Conservation (phyloP, 2,797 vertebrate species). For the Onychomys leucogaster region DNA sequence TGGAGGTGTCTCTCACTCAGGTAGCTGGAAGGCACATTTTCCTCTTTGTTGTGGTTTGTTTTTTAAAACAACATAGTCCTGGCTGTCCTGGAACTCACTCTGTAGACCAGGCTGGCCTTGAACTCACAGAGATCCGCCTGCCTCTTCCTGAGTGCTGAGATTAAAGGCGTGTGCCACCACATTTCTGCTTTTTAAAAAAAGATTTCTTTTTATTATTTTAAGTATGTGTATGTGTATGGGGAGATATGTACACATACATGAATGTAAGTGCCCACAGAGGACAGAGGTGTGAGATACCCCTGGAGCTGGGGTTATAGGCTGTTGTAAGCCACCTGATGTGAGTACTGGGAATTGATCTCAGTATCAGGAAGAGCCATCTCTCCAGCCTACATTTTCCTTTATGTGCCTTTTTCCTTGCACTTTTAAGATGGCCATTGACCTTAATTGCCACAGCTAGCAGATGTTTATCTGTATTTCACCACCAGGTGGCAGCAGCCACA, state of each 20-base stretch:
- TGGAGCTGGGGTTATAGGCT: neutral
- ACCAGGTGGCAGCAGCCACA: constrained; percentile 73
- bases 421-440: neutral
- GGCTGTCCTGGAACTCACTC: neutral
- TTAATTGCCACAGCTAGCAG: neutral
- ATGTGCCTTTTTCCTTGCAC: neutral
- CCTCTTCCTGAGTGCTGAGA: neutral
- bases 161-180: neutral
- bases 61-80: neutral
- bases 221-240: neutral
- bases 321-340: neutral
- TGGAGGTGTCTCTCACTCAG: neutral
- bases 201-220: neutral
- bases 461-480: constrained; percentile 19
- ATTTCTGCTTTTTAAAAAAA: neutral
- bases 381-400: neutral
- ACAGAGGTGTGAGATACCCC: neutral
- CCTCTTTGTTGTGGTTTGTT: neutral
- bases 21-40: neutral
- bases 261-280: neutral
- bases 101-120: neutral
- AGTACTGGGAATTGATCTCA: neutral
- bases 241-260: neutral
- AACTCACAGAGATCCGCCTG: neutral
- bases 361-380: neutral